Evolutionary conservation across 1,140 invertebrate genomes (phyloP), one percentile per base, ranked within the genome.

Genomic region (Trinorchestia longiramus): DNA sequence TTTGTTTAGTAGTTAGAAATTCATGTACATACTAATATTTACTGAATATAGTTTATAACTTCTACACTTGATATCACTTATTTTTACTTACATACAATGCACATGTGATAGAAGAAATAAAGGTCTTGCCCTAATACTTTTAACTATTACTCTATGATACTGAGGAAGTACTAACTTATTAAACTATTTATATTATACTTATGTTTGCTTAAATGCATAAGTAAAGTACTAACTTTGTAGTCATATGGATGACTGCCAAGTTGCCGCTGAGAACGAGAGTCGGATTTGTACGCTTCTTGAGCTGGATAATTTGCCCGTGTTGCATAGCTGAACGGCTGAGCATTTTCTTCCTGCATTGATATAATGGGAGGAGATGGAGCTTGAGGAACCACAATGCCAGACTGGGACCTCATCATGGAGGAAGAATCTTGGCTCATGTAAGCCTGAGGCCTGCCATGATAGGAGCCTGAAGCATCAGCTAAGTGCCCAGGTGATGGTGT

Each of bases 361-460:
- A 91, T 91, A 43, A 91, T 91, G 4, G 88, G 88, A 43, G 88
- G 88, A 91, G 88, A 91, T 42, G 88, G 88, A 91, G 88, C 88
- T 36, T 91, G 88, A 91, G 88, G 88, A 42, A 91, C 88, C 41
- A 91, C 43, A 42, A 91, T 44, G 3, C 43, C 88, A 91, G 62
- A 77, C 62, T 77, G 62, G 3, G 11, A 28, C 62, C 62, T 77
- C 62, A 77, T 77, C 62, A 15, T 77, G 62, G 62, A 15, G 28
- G 62, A 77, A 23, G 62, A 11, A 36, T 77, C 62, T 77, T 77
- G 62, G 62, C 36, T 77, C 15, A 36, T 36, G 28, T 77, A 77
- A 36, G 15, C 62, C 62, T 77, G 62, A 77, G 62, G 36, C 28
- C 62, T 77, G 8, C 8, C 62, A 36, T 77, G 36, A 1, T 23